Conservation (phyloP, 2,113 vertebrate species). For the Pseudolaguvia tuberculata region DNA sequence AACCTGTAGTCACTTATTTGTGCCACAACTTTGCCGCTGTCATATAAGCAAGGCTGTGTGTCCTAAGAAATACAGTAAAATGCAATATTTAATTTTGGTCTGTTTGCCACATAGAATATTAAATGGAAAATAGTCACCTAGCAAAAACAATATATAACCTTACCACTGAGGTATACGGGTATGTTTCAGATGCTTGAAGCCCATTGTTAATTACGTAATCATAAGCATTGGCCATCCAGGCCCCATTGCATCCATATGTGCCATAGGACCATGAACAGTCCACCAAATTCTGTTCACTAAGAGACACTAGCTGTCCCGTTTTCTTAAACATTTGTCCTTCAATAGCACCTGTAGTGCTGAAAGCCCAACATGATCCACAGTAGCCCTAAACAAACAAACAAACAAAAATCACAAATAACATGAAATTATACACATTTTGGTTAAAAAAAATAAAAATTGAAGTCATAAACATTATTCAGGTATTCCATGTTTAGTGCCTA, state of each 20-base stretch:
- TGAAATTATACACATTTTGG: not conserved
- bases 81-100: not conserved
- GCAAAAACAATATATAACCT: not conserved
- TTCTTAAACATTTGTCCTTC: conserved; percentile 70
- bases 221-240: conserved; percentile 73
- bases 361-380: conserved; percentile 77
- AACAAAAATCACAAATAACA: not conserved
- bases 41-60: conserved; percentile 68
- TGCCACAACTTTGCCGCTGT: conserved; percentile 59
- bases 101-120: too few relatives aligned
- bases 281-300: conserved; percentile 75
- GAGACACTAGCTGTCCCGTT: conserved; percentile 65
- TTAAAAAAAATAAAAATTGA: not conserved
- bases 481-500: not conserved
- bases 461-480: not conserved
- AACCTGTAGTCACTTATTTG: conserved; percentile 68
- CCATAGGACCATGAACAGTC: conserved; percentile 70
- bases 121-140: not conserved
- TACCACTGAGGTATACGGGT: conserved; percentile 71
- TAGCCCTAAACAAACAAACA: conserved; percentile 59
- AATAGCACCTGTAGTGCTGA: conserved; percentile 74
- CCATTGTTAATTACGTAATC: conserved; percentile 69
- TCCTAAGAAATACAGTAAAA: conserved; percentile 57
- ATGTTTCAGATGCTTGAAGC: conserved; percentile 60
- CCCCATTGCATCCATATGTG: conserved; percentile 70